Evolutionary conservation across 2,888 invertebrate species (phyloP), one percentile per base, ranked within the genome.

Genomic region (Eubasilissa splendida): DNA sequence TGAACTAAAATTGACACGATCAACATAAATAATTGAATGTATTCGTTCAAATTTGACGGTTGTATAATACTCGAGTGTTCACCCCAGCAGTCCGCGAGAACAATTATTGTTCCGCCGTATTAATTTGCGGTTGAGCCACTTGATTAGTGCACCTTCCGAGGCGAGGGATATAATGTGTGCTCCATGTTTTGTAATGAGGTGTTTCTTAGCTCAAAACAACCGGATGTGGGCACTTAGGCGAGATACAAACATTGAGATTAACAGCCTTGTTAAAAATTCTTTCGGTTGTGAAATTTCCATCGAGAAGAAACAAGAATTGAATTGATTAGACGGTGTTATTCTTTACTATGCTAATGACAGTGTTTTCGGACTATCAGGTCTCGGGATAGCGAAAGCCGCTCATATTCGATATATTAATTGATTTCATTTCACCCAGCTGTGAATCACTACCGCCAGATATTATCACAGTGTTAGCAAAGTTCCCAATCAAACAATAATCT

Each of bases 201-300:
- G 80, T 78, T 79, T 58, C 58, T 65, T 66, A 33, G 53, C 42
- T 60, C 73, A 74, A 53, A 63, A 54, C 22, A 54, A 66, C 81
- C 80, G 82, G 82, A 83, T 80, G 78, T 70, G 60, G 50, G 65
- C 80, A 83, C 82, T 80, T 82, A 80, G 60, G 52, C 68, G 52
- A 33, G 70, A 80, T 74, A 80, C 79, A 79, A 81, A 81, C 80
- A 80, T 80, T 66, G 76, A 78, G 83, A 83, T 82, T 82, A 76
- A 77, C 76, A 70, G 71, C 14, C 76, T 79, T 76, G 76, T 82
- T 82, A 71, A 79, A 76, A 82, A 79, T 82, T 82, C 79, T 79
- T 76, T 79, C 60, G 66, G 79, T 76, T 82, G 79, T 79, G 79
- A 79, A 82, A 82, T 58, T 56, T 79, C 58, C 53, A 58, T 60